Evolutionary conservation across 2,113 vertebrate genomes (phyloP).

Genomic region (Dasyornis broadbenti): DNA sequence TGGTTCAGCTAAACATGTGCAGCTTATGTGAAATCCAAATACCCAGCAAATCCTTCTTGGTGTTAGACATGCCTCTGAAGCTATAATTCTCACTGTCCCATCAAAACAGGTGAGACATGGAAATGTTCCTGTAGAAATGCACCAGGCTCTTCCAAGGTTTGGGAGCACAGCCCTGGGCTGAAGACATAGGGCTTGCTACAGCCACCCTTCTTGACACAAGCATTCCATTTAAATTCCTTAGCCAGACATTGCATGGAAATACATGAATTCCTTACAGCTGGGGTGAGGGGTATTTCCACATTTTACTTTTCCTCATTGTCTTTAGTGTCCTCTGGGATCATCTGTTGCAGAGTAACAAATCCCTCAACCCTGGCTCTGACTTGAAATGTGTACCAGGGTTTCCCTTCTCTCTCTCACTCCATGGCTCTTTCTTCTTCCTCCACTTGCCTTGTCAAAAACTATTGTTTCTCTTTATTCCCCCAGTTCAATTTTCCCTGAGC

Average conservation of each 20-base stretch:
- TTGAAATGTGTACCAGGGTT: background rate
- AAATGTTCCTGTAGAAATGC: background rate
- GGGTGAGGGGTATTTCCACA: fast-evolving
- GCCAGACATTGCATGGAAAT: background rate
- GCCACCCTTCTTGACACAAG: background rate
- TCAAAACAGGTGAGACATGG: background rate
- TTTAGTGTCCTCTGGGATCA: background rate
- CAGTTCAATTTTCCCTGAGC: background rate
- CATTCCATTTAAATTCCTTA: background rate
- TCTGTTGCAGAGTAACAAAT: background rate
- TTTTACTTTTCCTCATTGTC: background rate
- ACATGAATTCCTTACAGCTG: background rate
- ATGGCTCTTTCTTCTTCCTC: background rate
- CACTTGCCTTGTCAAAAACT: background rate
- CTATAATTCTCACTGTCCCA: background rate
- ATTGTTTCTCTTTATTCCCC: background rate
- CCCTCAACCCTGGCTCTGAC: background rate
- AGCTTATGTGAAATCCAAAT: background rate
- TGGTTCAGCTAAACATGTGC: background rate
- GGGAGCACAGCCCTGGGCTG: background rate
- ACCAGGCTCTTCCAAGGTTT: background rate
- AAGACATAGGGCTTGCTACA: background rate
- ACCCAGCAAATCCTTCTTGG: background rate
- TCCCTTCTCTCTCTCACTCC: background rate
- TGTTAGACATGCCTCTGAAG: background rate